These are phyloP conservation scores for Myrmecophaga tridactyla DNA, from an alignment of 2,113 vertebrate genomes.

Conservation along the genomic window DNA sequence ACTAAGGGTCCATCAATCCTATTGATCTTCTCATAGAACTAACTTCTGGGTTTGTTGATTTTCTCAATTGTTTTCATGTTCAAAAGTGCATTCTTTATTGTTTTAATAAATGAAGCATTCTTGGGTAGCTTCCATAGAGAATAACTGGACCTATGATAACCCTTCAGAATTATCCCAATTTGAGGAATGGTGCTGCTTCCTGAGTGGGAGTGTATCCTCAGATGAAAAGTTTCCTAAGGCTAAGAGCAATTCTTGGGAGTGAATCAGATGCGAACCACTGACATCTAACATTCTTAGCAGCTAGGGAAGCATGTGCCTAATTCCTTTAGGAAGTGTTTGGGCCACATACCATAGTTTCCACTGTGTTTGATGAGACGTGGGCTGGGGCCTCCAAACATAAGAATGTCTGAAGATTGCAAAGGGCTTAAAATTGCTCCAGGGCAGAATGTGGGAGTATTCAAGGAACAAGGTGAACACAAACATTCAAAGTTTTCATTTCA, in stretches of 20 bases:
- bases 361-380: not conserved
- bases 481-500: constrained; percentile 29
- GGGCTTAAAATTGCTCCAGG: not conserved
- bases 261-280: not conserved
- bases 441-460: not conserved
- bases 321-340: not conserved
- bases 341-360: not conserved
- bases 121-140: not conserved
- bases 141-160: not conserved
- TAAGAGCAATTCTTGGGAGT: not conserved
- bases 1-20: too few relatives aligned
- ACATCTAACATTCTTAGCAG: not conserved
- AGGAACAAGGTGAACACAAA: not conserved
- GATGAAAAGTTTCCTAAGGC: not conserved
- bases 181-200: not conserved
- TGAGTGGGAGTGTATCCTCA: not conserved
- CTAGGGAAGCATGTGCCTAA: not conserved
- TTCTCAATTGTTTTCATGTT: too few relatives aligned
- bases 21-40: too few relatives aligned
- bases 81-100: too few relatives aligned
- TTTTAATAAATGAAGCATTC: too few relatives aligned
- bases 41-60: too few relatives aligned
- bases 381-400: not conserved
- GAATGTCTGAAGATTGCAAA: not conserved
- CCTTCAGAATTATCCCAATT: not conserved